Percentiles rank a stretch among this genome's conserved stretches.
phyloP scores from a whole-genome alignment of 2,797 vertebrate genomes.

The Liparis tanakae region DNA sequence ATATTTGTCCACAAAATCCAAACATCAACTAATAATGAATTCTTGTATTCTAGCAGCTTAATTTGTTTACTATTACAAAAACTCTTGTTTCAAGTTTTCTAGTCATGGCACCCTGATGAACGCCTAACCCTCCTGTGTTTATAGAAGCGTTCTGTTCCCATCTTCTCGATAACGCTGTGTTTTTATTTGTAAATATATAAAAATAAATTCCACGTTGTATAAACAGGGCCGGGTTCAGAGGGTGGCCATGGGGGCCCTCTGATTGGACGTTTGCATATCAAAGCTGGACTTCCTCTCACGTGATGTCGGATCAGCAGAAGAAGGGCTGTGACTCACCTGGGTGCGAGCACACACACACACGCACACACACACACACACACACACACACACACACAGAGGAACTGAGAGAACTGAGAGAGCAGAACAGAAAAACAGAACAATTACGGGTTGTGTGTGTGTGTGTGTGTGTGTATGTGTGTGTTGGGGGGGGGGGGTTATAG shows the following conservation, averaged over 20 bases:
- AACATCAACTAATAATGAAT: neutral
- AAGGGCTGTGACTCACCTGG: neutral
- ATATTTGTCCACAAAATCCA: neutral
- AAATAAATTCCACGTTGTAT: neutral
- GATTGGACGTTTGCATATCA: neutral
- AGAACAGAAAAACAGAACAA: constrained; percentile 40
- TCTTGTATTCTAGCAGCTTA: neutral
- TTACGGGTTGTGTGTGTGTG: constrained; percentile 14
- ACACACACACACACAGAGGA: constrained; percentile 11
- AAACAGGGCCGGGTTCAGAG: neutral
- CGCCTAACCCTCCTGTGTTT: too few species aligned
- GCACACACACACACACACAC: neutral
- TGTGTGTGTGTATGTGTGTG: neutral
- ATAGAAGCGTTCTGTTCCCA: neutral
- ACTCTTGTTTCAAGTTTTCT: neutral
- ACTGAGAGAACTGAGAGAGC: constrained; percentile 21
- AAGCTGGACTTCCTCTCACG: neutral
- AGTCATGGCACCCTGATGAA: neutral
- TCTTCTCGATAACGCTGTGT: neutral
- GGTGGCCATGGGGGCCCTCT: neutral
- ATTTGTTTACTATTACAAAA: neutral
- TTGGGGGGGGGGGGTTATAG: constrained; percentile 82
- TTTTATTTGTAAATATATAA: neutral
- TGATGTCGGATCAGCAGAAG: neutral
- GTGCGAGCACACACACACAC: neutral